These are phyloP conservation scores for Cerastis leucographa DNA, from an alignment of 2,888 invertebrate species.

Conservation along the genomic window DNA sequence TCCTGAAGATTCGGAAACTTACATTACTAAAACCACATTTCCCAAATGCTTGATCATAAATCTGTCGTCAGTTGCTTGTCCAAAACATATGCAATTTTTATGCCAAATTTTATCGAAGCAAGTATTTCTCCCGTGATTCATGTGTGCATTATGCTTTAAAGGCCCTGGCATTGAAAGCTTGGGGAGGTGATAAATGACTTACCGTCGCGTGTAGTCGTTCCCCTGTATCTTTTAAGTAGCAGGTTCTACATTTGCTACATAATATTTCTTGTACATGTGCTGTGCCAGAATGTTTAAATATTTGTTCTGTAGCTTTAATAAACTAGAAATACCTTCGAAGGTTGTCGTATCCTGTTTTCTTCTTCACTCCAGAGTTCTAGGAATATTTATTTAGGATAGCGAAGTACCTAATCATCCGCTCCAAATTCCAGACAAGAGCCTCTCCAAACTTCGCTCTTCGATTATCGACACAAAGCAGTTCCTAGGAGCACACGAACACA, in stretches of 20 bases:
- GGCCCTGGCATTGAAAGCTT: conserved; percentile 38
- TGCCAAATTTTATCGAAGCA: conserved; percentile 25
- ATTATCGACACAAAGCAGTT: conserved; percentile 32
- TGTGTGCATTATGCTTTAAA: conserved; percentile 47
- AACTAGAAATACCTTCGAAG: conserved; percentile 1
- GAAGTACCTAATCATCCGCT: conserved; percentile 47
- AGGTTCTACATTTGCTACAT: conserved; percentile 5
- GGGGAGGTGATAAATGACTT: conserved; percentile 49
- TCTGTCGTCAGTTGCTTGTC: not conserved
- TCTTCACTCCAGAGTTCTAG: not conserved
- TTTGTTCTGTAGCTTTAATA: conserved; percentile 5
- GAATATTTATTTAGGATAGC: conserved; percentile 35
- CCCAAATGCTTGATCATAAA: not conserved
- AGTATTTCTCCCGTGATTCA: conserved; percentile 28
- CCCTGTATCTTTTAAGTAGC: conserved; percentile 14
- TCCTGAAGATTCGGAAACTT: not conserved
- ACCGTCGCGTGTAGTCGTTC: conserved; percentile 19
- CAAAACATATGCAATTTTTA: not conserved
- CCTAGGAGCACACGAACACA: conserved; percentile 10
- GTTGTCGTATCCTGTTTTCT: conserved; percentile 9
- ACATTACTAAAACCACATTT: not conserved
- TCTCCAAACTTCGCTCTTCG: conserved; percentile 1
- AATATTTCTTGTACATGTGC: not conserved
- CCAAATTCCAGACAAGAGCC: conserved; percentile 41
- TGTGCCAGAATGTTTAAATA: conserved; percentile 2